Conservation (phyloP, 2,113 vertebrate species). For the Petromus typicus region DNA sequence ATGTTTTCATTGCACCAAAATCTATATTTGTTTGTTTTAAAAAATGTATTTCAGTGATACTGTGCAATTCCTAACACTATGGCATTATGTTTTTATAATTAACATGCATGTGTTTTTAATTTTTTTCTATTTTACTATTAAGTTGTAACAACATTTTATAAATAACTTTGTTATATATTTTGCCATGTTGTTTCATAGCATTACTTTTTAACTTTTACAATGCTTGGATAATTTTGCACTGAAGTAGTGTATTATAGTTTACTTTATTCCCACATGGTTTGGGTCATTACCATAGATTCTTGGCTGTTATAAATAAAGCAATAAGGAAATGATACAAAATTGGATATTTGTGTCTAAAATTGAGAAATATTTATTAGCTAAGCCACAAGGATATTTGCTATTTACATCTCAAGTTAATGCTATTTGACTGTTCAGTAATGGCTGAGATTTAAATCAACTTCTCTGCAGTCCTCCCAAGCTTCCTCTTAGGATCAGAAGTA, state of each 20-base stretch:
- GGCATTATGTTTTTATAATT: background rate
- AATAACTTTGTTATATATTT: constrained; percentile 1
- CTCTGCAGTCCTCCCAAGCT: background rate
- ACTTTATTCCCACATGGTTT: constrained; percentile 37
- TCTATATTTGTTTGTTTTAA: background rate
- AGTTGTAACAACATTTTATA: background rate
- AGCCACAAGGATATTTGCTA: background rate
- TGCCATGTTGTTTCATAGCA: background rate
- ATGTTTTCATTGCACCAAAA: background rate
- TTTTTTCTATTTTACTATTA: constrained; percentile 22
- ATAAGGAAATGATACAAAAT: background rate
- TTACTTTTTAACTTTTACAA: constrained; percentile 29
- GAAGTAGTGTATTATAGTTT: background rate
- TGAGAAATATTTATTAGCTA: background rate
- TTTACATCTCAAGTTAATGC: background rate
- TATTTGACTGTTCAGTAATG: background rate
- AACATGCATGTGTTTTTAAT: background rate
- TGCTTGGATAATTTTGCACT: background rate
- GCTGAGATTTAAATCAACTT: background rate
- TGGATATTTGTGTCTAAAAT: constrained; percentile 20
- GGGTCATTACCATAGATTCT: constrained; percentile 4
- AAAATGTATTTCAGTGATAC: background rate
- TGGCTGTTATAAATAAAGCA: constrained; percentile 20
- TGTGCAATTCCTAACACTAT: background rate
- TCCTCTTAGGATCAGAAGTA: background rate